phyloP scores from a whole-genome alignment of 2,797 vertebrate species.

The Propithecus perrieri region DNA sequence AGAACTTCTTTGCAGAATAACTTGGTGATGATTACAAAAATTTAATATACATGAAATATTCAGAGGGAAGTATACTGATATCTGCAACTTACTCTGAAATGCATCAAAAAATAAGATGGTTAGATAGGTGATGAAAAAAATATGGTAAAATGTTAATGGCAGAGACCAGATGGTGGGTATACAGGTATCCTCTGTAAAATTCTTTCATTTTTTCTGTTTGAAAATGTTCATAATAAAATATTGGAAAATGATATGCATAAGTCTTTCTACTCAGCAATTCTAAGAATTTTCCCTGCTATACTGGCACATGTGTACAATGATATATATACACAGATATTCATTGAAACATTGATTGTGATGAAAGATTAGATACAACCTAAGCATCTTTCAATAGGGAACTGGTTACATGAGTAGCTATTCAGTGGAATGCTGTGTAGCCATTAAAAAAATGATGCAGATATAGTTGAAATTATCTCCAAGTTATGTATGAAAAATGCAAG shows the following conservation, averaged over 20 bases:
- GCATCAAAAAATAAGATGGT: not conserved
- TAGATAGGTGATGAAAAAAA: not conserved
- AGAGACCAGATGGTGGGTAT: not conserved
- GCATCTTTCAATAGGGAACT: not conserved
- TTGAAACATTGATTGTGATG: not conserved
- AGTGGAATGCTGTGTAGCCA: not conserved
- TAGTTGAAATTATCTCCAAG: constrained; percentile 21
- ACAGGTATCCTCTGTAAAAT: not conserved
- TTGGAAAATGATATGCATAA: not conserved
- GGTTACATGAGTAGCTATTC: not conserved
- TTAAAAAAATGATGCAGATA: not conserved
- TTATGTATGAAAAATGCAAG: not conserved
- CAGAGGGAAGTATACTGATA: not conserved
- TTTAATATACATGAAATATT: not conserved
- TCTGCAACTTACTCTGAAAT: constrained; percentile 18
- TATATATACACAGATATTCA: not conserved
- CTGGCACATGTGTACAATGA: not conserved
- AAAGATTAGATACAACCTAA: not conserved
- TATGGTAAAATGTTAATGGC: constrained; percentile 36
- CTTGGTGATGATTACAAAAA: not conserved
- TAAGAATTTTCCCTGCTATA: constrained; percentile 3
- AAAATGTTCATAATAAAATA: not conserved
- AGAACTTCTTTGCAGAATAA: constrained; percentile 4
- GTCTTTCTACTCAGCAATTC: not conserved
- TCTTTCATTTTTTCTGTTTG: not conserved